These are phyloP conservation scores for Eledona agricola DNA, from an alignment of 2,888 invertebrate species.

Conservation along the genomic window DNA sequence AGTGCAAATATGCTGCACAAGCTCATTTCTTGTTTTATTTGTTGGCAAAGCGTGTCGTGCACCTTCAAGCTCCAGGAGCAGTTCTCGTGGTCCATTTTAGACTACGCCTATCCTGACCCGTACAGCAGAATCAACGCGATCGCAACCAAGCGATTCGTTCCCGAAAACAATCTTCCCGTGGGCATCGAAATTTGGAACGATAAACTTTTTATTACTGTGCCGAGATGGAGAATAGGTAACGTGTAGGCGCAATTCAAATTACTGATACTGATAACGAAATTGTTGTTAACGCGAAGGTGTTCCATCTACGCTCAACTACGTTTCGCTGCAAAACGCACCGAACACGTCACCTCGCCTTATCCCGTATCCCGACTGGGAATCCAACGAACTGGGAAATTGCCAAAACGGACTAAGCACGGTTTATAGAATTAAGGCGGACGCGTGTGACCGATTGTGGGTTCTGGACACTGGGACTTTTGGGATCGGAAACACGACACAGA, in stretches of 20 bases:
- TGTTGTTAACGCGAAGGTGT: slow-evolving; percentile 67
- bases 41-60: background rate
- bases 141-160: slow-evolving; percentile 72
- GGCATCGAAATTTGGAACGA: slow-evolving; percentile 84
- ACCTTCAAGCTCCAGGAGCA: slow-evolving; percentile 70
- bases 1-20: no score
- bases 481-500: slow-evolving; percentile 77
- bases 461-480: slow-evolving; percentile 85
- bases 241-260: slow-evolving; percentile 1
- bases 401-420: slow-evolving; percentile 78
- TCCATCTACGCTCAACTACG: slow-evolving; percentile 83
- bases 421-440: slow-evolving; percentile 81
- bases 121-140: slow-evolving; percentile 71
- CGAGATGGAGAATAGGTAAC: slow-evolving; percentile 82
- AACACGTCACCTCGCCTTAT: slow-evolving; percentile 77
- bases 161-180: slow-evolving; percentile 82
- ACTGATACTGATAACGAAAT: background rate
- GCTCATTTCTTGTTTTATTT: no score
- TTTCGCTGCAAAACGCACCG: slow-evolving; percentile 72
- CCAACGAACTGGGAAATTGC: slow-evolving; percentile 80
- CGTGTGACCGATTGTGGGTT: slow-evolving; percentile 84
- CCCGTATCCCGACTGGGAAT: slow-evolving; percentile 80
- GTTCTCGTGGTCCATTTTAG: slow-evolving; percentile 79
- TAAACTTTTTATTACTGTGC: slow-evolving; percentile 84
- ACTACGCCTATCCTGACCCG: slow-evolving; percentile 77